Evolutionary conservation across 2,113 vertebrate genomes (phyloP).

Genomic region (Trachemys scripta): DNA sequence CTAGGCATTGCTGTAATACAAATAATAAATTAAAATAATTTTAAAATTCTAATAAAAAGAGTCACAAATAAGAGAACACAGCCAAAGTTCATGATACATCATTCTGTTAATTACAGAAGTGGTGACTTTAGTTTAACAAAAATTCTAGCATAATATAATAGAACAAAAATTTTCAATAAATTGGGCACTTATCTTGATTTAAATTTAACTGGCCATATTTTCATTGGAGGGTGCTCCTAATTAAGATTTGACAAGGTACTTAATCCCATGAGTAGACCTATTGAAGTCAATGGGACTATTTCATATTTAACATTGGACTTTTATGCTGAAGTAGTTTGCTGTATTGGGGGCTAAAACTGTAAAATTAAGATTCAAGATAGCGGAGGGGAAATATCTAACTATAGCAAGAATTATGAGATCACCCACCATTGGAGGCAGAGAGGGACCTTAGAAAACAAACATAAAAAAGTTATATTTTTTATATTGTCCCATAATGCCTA

Average conservation of each 20-base stretch:
- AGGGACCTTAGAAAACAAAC: background rate
- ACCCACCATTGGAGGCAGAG: constrained; percentile 36
- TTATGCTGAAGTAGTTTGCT: background rate
- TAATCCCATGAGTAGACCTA: constrained; percentile 23
- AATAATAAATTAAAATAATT: background rate
- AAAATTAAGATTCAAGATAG: constrained; percentile 58
- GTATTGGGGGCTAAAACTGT: background rate
- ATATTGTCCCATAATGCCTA: constrained; percentile 39
- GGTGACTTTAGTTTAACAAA: background rate
- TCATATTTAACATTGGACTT: constrained; percentile 24
- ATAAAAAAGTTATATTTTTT: background rate
- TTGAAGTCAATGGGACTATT: constrained; percentile 54
- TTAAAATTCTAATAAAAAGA: accelerated
- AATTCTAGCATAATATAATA: background rate
- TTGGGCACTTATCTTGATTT: background rate
- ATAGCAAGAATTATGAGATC: background rate
- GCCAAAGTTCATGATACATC: background rate
- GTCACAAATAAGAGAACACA: background rate
- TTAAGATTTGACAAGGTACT: constrained; percentile 45
- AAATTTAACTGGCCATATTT: background rate
- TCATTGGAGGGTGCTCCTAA: constrained; percentile 14
- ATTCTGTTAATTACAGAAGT: background rate
- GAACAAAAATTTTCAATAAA: background rate
- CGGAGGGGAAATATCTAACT: constrained; percentile 28
- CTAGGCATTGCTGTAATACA: background rate